Percentiles rank a stretch among this genome's conserved stretches.
phyloP scores from a whole-genome alignment of 2,888 invertebrate genomes.

The Watsonalla cultraria region DNA sequence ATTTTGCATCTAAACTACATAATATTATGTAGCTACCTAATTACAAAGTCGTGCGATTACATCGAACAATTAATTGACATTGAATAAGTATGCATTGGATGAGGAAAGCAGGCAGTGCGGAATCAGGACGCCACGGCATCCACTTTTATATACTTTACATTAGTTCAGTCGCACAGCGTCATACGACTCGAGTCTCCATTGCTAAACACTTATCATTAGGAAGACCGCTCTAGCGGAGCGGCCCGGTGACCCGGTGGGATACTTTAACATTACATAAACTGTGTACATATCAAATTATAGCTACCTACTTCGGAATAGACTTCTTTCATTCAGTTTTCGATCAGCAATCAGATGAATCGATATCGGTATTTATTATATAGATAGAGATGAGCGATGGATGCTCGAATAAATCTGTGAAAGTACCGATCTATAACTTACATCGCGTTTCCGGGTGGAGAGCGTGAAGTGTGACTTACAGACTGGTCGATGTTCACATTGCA shows the following conservation, averaged over 20 bases:
- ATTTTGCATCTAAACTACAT: neutral
- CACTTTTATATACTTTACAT: constrained; percentile 63
- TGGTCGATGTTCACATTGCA: neutral
- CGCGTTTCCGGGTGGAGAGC: neutral
- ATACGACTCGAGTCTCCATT: constrained; percentile 56
- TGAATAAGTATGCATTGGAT: constrained; percentile 25
- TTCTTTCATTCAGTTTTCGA: constrained; percentile 19
- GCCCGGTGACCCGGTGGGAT: constrained; percentile 55
- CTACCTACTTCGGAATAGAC: constrained; percentile 29
- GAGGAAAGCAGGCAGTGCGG: constrained; percentile 62
- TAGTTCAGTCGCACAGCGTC: constrained; percentile 54
- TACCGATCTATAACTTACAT: neutral
- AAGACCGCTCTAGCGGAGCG: constrained; percentile 21
- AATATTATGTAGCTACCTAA: constrained; percentile 5
- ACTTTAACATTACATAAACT: constrained; percentile 42
- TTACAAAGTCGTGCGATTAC: constrained; percentile 22
- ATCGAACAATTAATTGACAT: constrained; percentile 64
- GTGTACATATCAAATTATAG: constrained; percentile 41
- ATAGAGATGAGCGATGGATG: constrained; percentile 4
- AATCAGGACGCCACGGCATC: constrained; percentile 67
- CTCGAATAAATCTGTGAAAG: neutral
- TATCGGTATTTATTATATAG: constrained; percentile 8
- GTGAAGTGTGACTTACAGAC: constrained; percentile 9
- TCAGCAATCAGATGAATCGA: constrained; percentile 7
- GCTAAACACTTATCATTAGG: constrained; percentile 48